These are phyloP conservation scores for Bubalus kerabau DNA, from an alignment of 2,113 vertebrate genomes.

Conservation along the genomic window DNA sequence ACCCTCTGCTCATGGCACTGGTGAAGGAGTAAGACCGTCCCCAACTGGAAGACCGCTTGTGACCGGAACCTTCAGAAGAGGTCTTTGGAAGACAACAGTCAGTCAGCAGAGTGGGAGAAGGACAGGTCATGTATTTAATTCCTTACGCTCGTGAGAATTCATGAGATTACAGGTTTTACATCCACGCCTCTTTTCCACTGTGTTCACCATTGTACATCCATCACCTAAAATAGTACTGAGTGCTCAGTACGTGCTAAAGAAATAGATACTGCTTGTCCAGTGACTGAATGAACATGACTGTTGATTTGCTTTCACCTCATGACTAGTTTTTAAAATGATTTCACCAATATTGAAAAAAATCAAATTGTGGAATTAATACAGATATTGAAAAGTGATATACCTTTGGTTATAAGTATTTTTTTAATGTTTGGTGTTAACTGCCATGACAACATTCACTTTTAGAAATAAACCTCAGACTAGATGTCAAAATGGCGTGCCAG, in stretches of 20 bases:
- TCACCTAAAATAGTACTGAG: background rate
- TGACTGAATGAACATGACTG: background rate
- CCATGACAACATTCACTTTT: background rate
- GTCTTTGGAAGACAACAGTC: conserved; percentile 69
- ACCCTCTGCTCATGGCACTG: conserved; percentile 94
- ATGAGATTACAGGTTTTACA: background rate
- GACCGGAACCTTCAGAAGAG: conserved; percentile 81
- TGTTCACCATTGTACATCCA: background rate
- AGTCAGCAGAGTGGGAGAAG: background rate
- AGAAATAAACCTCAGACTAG: background rate
- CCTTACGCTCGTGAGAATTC: background rate
- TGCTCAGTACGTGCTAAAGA: background rate
- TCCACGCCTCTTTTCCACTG: background rate
- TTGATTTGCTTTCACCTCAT: background rate
- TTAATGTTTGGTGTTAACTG: background rate
- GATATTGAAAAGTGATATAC: background rate
- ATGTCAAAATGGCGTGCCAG: background rate
- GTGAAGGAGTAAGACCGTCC: conserved; percentile 96
- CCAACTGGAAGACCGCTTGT: conserved; percentile 96
- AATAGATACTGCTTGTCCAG: background rate
- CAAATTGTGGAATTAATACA: background rate
- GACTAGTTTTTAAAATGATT: background rate
- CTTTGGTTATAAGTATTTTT: background rate
- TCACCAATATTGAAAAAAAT: background rate
- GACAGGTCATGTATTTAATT: accelerated